Evolutionary conservation across 2,888 invertebrate genomes (phyloP), one percentile per base, ranked within the genome.

Genomic region (Notocelia uddmanniana): DNA sequence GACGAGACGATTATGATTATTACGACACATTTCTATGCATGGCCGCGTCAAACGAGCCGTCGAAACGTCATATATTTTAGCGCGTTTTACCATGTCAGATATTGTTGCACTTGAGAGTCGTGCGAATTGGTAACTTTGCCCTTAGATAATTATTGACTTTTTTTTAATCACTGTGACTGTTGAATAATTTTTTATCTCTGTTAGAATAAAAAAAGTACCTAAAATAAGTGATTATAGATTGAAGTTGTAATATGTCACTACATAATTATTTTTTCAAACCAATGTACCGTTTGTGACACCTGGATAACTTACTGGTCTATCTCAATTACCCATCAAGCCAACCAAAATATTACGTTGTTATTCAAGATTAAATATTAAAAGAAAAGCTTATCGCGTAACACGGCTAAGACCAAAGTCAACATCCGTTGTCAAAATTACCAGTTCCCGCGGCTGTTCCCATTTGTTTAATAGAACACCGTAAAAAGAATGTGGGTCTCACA

Each of bases 401-500:
- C 45, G n/a, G 23, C 23, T 54, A 21, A 15, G 8, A 11, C 23
- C 52, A 23, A 18, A 13, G 31, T 48, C 26, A 52, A 52, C 34
- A 63, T 63, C 63, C 34, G 52, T 34, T n/a, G 34, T 13, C 63
- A 34, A 63, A 63, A 34, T 52, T 63, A 18, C 15, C 15, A 63
- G 50, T 34, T 63, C 19, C 34, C 63, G 15, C 62, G n/a, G n/a
- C 19, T 63, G 52, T 50, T 34, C 19, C 19, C 63, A 63, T 63
- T 52, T 52, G 34, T 50, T 63, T 34, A 34, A 52, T 34, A 34
- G 52, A 10, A 52, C 19, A 31, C 13, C 18, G 3, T 34, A 60
- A 23, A 60, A 48, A 48, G 1, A 41, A 58, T 34, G 31, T 37
- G 19, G 13, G 19, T 9, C 18, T 57, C 31, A 21, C 19, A 37